Evolutionary conservation across 2,113 vertebrate species (phyloP).

Genomic region (Prunella fulvescens): DNA sequence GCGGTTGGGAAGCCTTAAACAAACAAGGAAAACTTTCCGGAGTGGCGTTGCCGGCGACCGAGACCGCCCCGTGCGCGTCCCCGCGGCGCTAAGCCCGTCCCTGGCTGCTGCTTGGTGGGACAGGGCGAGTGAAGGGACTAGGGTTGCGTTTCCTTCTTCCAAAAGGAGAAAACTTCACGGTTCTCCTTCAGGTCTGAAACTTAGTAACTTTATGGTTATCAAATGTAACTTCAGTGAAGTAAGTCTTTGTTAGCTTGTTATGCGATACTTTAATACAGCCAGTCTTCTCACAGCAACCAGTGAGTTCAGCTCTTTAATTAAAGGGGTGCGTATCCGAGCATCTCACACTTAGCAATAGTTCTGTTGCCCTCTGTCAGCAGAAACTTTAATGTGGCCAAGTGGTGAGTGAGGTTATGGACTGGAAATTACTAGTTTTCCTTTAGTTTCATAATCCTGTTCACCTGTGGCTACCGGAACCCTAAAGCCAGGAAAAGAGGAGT

Average conservation of each 20-base stretch:
- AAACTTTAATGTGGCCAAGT: background rate
- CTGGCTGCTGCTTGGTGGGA: accelerated
- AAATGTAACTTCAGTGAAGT: background rate
- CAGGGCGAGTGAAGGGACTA: accelerated
- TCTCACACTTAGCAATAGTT: accelerated
- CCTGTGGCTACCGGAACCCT: background rate
- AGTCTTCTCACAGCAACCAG: background rate
- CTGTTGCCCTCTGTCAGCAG: background rate
- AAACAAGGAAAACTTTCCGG: background rate
- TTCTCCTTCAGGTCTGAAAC: background rate
- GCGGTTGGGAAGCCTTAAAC: background rate
- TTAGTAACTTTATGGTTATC: background rate
- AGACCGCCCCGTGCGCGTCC: background rate
- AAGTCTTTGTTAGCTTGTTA: background rate
- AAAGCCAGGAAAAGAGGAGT: background rate
- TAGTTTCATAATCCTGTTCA: background rate
- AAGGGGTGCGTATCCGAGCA: background rate
- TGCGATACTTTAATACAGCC: accelerated
- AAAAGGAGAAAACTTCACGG: too few relatives aligned
- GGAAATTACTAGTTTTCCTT: background rate
- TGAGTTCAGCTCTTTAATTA: background rate
- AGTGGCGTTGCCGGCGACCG: background rate
- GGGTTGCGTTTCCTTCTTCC: background rate
- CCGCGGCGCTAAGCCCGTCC: background rate
- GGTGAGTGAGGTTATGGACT: background rate